Conservation (phyloP, 1,140 invertebrate genomes). For the Aphaenogaster rudis region DNA sequence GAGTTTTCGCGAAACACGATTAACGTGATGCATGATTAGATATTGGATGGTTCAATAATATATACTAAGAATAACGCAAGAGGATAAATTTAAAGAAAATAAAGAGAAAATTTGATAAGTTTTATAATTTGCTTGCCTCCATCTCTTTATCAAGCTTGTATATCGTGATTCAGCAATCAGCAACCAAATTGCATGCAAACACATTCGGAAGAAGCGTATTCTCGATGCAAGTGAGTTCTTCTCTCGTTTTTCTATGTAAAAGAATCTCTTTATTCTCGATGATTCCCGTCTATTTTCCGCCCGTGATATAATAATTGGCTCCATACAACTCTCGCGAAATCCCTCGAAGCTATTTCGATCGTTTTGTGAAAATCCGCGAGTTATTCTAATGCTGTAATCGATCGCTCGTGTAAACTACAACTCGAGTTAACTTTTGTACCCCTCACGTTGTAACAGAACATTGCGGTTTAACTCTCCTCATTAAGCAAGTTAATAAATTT, state of each 20-base stretch:
- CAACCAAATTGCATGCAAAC: conserved; percentile 69
- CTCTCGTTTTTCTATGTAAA: conserved; percentile 2
- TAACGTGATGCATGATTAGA: conserved; percentile 19
- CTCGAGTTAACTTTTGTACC: neutral
- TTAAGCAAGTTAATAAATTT: conserved; percentile 55
- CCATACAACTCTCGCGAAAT: neutral
- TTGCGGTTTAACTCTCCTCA: conserved; percentile 41
- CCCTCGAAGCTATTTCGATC: neutral
- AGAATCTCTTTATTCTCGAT: neutral
- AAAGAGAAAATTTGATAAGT: neutral
- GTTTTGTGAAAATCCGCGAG: conserved; percentile 17
- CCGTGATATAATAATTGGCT: neutral
- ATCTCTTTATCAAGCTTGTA: neutral
- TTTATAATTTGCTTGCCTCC: conserved; percentile 3
- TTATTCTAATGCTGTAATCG: conserved; percentile 23
- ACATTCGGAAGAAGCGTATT: neutral
- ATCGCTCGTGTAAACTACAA: conserved; percentile 32
- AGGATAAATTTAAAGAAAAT: neutral
- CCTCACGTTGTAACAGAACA: conserved; percentile 18
- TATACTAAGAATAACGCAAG: neutral
- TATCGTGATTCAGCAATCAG: neutral
- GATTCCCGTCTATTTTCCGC: neutral
- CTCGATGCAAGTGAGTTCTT: neutral
- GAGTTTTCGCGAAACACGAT: conserved; percentile 6
- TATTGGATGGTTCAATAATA: neutral